A percentile compares a stretch with the other conserved stretches of the same genome.
Evolutionary conservation across 2,113 vertebrate genomes (phyloP).

Genomic region (Ochotona princeps): DNA sequence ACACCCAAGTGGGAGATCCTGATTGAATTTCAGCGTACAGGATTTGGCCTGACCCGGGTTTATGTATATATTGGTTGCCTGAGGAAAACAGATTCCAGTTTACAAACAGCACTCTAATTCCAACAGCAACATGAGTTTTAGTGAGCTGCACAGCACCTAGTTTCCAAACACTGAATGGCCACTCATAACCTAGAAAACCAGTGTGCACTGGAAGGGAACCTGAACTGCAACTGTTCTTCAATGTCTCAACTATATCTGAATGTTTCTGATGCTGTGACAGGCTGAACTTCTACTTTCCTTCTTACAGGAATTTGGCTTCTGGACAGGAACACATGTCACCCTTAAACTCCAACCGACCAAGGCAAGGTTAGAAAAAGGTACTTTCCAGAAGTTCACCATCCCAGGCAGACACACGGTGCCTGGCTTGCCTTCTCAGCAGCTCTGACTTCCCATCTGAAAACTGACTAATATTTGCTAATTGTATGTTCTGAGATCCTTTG

Average conservation of each 20-base stretch:
- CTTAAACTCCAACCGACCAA: constrained; percentile 47
- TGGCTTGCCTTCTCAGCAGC: constrained; percentile 73
- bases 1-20: too few relatives aligned
- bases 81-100: neutral
- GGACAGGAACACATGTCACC: neutral
- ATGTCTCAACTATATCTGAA: neutral
- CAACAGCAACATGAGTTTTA: constrained; percentile 22
- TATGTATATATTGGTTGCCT: too few relatives aligned
- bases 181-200: neutral
- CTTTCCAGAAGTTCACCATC: constrained; percentile 79
- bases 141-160: neutral
- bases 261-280: constrained; percentile 1
- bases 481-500: constrained; percentile 73
- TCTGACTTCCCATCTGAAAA: constrained; percentile 79
- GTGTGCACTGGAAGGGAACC: neutral
- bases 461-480: constrained; percentile 80
- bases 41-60: too few relatives aligned
- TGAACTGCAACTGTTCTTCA: neutral
- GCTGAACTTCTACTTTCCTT: constrained; percentile 30
- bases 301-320: constrained; percentile 38
- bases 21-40: too few relatives aligned
- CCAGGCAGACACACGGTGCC: constrained; percentile 52
- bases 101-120: constrained; percentile 3
- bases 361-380: constrained; percentile 74
- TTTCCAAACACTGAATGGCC: neutral